Percentiles rank a stretch among this genome's conserved stretches.
phyloP scores from a whole-genome alignment of 2,888 invertebrate genomes.

The Crepidodera aurea region DNA sequence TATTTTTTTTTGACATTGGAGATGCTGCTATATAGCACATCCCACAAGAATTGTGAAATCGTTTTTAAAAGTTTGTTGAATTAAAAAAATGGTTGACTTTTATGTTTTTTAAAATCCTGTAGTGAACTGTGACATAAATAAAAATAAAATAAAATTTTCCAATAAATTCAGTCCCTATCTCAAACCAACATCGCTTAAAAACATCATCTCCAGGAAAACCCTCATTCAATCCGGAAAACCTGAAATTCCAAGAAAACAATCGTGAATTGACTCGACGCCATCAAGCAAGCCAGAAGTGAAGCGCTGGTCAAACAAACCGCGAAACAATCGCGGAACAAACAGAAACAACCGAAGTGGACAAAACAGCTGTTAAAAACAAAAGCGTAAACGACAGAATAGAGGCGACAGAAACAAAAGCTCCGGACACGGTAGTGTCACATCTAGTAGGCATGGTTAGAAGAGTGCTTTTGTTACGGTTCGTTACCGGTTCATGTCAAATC shows the following conservation, averaged over 20 bases:
- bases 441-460: slow-evolving; percentile 33
- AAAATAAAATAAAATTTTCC: too few species aligned
- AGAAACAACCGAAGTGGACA: slow-evolving; percentile 42
- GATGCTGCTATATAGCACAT: too few species aligned
- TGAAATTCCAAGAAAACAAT: slow-evolving; percentile 35
- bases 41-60: too few species aligned
- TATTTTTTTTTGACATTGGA: too few species aligned
- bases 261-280: slow-evolving; percentile 32
- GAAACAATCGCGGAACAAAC: slow-evolving; percentile 27
- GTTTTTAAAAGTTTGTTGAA: too few species aligned
- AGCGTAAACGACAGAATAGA: slow-evolving; percentile 32
- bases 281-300: slow-evolving; percentile 44
- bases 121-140: too few species aligned
- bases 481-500: slow-evolving; percentile 49
- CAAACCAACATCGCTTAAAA: too few species aligned
- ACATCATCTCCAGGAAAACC: neutral
- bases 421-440: slow-evolving; percentile 43
- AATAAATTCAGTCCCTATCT: too few species aligned
- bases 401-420: slow-evolving; percentile 50
- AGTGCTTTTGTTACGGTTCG: slow-evolving; percentile 49
- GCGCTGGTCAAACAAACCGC: slow-evolving; percentile 46
- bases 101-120: too few species aligned
- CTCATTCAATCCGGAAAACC: slow-evolving; percentile 5
- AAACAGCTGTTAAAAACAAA: slow-evolving; percentile 42
- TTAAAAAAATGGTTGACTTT: too few species aligned